Evolutionary conservation across 2,797 vertebrate genomes (phyloP).

Genomic region (Molothrus aeneus): DNA sequence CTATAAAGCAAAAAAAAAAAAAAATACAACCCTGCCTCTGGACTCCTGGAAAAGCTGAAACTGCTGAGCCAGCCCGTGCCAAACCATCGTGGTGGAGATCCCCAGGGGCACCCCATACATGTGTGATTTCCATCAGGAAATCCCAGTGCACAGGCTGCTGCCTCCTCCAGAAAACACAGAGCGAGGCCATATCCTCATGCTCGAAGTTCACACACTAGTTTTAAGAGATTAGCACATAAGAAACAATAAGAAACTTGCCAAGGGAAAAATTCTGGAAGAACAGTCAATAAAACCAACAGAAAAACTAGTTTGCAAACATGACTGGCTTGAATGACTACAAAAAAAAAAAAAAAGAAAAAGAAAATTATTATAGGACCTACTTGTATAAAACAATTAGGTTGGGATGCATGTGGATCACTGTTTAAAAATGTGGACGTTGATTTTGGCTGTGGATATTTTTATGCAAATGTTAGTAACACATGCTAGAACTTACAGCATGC

Average conservation of each 20-base stretch:
- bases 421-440: background rate
- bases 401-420: background rate
- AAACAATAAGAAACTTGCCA: background rate
- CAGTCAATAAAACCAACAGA: background rate
- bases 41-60: background rate
- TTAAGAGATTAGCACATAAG: background rate
- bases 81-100: accelerated
- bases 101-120: background rate
- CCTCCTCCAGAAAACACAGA: background rate
- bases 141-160: background rate
- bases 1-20: background rate
- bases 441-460: background rate
- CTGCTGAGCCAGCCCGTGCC: accelerated
- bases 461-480: background rate
- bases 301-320: background rate
- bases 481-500: background rate
- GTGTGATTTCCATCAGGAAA: background rate
- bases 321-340: background rate
- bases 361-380: background rate
- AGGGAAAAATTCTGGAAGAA: background rate
- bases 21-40: background rate
- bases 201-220: background rate
- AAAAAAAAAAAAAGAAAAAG: background rate
- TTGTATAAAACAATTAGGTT: background rate
- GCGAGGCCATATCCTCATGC: background rate